Evolutionary conservation across 2,113 vertebrate genomes (phyloP).

Genomic region (Vanacampus margaritifer): DNA sequence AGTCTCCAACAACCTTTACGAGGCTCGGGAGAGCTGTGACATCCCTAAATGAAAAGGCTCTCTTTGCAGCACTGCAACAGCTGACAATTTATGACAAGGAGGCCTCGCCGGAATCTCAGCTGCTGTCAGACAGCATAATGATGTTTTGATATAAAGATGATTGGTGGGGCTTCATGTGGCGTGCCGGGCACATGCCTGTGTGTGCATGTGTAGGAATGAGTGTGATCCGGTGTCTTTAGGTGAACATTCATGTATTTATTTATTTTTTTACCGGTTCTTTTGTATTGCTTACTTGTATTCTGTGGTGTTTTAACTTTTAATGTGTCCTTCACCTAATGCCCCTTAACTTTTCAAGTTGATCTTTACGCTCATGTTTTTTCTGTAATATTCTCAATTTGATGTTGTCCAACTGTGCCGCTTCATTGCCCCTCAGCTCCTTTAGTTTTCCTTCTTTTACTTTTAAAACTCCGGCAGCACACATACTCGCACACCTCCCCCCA

Average conservation of each 20-base stretch:
- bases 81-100: constrained; percentile 87
- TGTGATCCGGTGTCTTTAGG: constrained; percentile 58
- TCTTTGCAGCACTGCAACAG: constrained; percentile 71
- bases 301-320: constrained; percentile 46
- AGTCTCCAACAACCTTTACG: constrained; percentile 80
- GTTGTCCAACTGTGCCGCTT: constrained; percentile 39
- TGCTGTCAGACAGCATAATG: constrained; percentile 91
- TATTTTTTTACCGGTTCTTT: constrained; percentile 58
- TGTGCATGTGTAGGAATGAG: constrained; percentile 23
- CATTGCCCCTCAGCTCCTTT: constrained; percentile 10
- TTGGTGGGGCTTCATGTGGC: constrained; percentile 78
- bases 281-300: constrained; percentile 61
- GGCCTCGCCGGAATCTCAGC: constrained; percentile 80
- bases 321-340: constrained; percentile 48
- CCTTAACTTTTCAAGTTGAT: not conserved
- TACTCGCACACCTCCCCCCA: constrained; percentile 21
- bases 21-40: constrained; percentile 83
- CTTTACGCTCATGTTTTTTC: constrained; percentile 1
- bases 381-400: constrained; percentile 11
- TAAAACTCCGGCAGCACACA: constrained; percentile 13
- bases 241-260: constrained; percentile 52
- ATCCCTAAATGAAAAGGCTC: constrained; percentile 93
- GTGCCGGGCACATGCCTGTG: constrained; percentile 43
- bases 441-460: constrained; percentile 8
- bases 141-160: constrained; percentile 93